Evolutionary conservation across 2,113 vertebrate genomes (phyloP).

Genomic region (Sylvia atricapilla): DNA sequence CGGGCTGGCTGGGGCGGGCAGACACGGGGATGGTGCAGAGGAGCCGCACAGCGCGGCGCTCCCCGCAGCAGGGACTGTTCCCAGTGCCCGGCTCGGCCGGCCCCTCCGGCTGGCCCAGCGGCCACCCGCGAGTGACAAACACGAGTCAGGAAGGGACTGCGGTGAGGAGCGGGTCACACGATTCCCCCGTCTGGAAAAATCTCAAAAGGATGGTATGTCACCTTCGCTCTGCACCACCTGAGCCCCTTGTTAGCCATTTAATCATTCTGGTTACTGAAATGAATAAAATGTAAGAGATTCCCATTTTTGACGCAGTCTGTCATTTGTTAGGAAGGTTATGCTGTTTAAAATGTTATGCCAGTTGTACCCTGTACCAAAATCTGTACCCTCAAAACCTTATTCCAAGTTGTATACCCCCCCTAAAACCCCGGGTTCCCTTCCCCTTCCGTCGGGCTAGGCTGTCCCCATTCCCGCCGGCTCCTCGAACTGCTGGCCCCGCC

Average conservation of each 20-base stretch:
- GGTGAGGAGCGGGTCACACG: not conserved
- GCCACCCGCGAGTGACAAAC: not conserved
- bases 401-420: too few relatives aligned
- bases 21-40: accelerated
- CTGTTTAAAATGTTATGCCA: too few relatives aligned
- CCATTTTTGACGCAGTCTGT: too few relatives aligned
- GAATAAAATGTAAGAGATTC: too few relatives aligned
- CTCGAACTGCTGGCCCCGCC: too few relatives aligned
- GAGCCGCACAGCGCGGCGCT: accelerated
- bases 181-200: not conserved
- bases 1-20: not conserved
- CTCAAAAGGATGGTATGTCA: not conserved
- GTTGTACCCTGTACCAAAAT: too few relatives aligned
- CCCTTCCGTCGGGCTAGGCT: too few relatives aligned
- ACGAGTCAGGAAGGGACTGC: not conserved
- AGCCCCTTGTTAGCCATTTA: not conserved
- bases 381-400: too few relatives aligned
- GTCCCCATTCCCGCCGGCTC: too few relatives aligned
- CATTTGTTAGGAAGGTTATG: too few relatives aligned
- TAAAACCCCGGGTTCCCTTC: too few relatives aligned
- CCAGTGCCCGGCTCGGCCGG: not conserved
- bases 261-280: not conserved
- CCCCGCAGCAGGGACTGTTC: accelerated
- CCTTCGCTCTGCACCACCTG: not conserved
- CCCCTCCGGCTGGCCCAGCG: not conserved